phyloP scores from a whole-genome alignment of 2,888 invertebrate species.

The Chrysolina americana region DNA sequence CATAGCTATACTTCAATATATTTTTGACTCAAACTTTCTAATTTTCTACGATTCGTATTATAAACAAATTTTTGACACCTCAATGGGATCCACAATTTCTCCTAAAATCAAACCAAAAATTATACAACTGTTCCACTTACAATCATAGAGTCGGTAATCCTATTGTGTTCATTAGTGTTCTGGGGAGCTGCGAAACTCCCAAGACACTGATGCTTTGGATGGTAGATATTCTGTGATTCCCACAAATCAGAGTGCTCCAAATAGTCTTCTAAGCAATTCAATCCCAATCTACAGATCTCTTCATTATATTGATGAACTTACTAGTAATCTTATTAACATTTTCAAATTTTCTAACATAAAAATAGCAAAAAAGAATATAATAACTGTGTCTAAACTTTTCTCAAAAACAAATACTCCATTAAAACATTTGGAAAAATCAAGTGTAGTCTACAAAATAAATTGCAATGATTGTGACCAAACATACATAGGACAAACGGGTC shows the following conservation, averaged over 20 bases:
- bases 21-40: slow-evolving; percentile 21
- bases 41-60: slow-evolving; percentile 19
- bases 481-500: too few relatives aligned
- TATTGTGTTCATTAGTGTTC: too few relatives aligned
- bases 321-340: background rate
- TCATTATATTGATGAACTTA: background rate
- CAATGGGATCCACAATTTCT: slow-evolving; percentile 30
- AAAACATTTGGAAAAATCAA: background rate
- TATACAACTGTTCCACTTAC: too few relatives aligned
- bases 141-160: too few relatives aligned
- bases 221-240: background rate
- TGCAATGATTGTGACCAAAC: background rate
- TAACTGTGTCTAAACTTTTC: too few relatives aligned
- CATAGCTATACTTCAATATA: background rate
- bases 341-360: background rate
- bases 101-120: background rate
- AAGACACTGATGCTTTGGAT: background rate
- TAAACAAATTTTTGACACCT: slow-evolving; percentile 31
- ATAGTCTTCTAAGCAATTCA: too few relatives aligned
- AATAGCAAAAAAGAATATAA: too few relatives aligned
- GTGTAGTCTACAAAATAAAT: background rate
- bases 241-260: too few relatives aligned
- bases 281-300: too few relatives aligned
- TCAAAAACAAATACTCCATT: background rate
- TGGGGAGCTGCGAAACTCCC: background rate